These are phyloP conservation scores for Antitype chi DNA, from an alignment of 2,888 invertebrate species.

Conservation along the genomic window DNA sequence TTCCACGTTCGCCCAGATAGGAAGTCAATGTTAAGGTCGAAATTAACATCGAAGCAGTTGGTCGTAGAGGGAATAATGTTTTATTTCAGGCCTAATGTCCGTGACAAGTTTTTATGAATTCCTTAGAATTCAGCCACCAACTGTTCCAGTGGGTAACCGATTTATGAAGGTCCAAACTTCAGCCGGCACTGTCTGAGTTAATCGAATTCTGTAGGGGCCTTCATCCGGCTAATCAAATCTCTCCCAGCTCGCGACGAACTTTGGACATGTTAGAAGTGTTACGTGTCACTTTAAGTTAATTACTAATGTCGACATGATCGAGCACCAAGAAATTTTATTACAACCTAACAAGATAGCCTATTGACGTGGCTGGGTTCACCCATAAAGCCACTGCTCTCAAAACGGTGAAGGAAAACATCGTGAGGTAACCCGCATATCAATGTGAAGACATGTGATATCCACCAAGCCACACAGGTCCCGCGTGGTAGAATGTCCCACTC, in stretches of 20 bases:
- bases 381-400: no score
- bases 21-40: constrained; percentile 44
- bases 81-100: constrained; percentile 43
- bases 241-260: constrained; percentile 61
- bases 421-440: no score
- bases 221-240: constrained; percentile 73
- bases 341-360: no score
- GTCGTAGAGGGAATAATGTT: constrained; percentile 40
- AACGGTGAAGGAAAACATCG: no score
- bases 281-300: constrained; percentile 52
- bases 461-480: no score
- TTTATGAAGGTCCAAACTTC: constrained; percentile 73
- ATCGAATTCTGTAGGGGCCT: constrained; percentile 74
- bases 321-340: constrained; percentile 19
- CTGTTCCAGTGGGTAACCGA: constrained; percentile 67
- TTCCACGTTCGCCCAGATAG: constrained; percentile 46
- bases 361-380: no score
- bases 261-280: constrained; percentile 63
- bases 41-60: constrained; percentile 53
- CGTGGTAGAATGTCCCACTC: no score
- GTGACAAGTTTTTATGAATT: constrained; percentile 67
- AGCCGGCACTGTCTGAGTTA: constrained; percentile 69
- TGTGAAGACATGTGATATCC: no score
- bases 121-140: constrained; percentile 61
- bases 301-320: constrained; percentile 33